phyloP scores from a whole-genome alignment of 92 coral and sea anemone genomes.

The Zoanthus sociatus region DNA sequence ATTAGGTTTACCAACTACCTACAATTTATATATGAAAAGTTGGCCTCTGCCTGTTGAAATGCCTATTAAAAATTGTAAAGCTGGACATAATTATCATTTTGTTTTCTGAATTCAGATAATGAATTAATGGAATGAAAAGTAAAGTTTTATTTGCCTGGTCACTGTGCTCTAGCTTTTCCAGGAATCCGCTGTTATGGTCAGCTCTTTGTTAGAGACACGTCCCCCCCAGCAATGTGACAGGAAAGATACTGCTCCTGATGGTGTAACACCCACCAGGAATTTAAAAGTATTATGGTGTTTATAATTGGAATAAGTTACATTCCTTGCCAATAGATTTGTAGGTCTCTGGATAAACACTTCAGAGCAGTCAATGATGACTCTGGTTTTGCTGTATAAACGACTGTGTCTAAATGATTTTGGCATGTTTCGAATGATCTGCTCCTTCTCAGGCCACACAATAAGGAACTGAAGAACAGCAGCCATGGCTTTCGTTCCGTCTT shows the following conservation, averaged over 20 bases:
- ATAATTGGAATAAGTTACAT: conserved; percentile 49
- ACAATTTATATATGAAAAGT: too few species aligned
- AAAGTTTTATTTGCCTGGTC: conserved; percentile 14
- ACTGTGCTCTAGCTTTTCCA: not conserved
- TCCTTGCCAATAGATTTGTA: conserved; percentile 43
- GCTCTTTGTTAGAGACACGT: not conserved
- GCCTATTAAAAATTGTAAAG: too few species aligned
- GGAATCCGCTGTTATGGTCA: not conserved
- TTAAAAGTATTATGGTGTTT: conserved; percentile 50
- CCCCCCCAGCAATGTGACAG: not conserved
- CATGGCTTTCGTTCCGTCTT: conserved; percentile 8
- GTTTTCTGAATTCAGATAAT: not conserved
- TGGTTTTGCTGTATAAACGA: conserved; percentile 21
- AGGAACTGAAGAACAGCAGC: conserved; percentile 41
- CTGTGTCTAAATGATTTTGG: conserved; percentile 41
- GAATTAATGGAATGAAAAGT: not conserved
- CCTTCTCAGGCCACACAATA: conserved; percentile 53
- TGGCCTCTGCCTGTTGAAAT: too few species aligned
- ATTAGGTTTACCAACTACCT: too few species aligned
- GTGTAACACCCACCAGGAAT: not conserved
- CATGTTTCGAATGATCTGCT: conserved; percentile 38
- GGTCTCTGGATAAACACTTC: conserved; percentile 58
- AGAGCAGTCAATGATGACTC: conserved; percentile 56
- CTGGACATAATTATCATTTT: too few species aligned
- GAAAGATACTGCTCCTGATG: not conserved